Conservation (phyloP, 1,140 invertebrate genomes). For the Brachionus manjavacas region DNA sequence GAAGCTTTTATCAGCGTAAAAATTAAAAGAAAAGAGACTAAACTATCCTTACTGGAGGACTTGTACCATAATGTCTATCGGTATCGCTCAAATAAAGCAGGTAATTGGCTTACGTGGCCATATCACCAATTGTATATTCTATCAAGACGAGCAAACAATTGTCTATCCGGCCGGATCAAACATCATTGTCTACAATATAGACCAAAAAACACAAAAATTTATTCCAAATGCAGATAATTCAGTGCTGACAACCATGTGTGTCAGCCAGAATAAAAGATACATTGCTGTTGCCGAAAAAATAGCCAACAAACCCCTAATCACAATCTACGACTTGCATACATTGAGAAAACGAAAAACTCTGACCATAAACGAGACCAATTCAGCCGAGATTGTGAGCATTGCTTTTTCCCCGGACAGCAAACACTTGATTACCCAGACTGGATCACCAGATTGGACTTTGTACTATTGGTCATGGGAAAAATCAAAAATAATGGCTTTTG, state of each 20-base stretch:
- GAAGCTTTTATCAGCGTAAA: not conserved
- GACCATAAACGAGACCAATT: slow-evolving; percentile 51
- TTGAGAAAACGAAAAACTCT: slow-evolving; percentile 58
- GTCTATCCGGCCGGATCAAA: slow-evolving; percentile 58
- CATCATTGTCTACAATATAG: slow-evolving; percentile 58
- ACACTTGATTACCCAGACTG: slow-evolving; percentile 70
- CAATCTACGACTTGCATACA: slow-evolving; percentile 59
- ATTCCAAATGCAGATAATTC: slow-evolving; percentile 56
- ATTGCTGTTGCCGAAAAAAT: slow-evolving; percentile 49
- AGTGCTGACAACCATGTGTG: slow-evolving; percentile 54
- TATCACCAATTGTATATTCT: slow-evolving; percentile 52
- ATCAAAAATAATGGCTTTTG: slow-evolving; percentile 70
- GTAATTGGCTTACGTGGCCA: slow-evolving; percentile 46
- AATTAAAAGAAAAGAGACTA: not conserved
- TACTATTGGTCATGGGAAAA: slow-evolving; percentile 78
- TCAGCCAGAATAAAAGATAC: slow-evolving; percentile 57
- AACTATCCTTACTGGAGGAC: slow-evolving; percentile 60
- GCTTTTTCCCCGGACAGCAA: slow-evolving; percentile 73
- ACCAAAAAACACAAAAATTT: slow-evolving; percentile 58
- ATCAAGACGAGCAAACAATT: slow-evolving; percentile 57
- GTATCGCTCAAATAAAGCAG: slow-evolving; percentile 46
- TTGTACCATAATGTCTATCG: slow-evolving; percentile 52
- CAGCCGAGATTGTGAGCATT: slow-evolving; percentile 65
- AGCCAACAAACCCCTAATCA: slow-evolving; percentile 55
- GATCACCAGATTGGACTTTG: slow-evolving; percentile 72